These are phyloP conservation scores for Mobula hypostoma DNA, from an alignment of 2,113 vertebrate genomes.

Conservation along the genomic window DNA sequence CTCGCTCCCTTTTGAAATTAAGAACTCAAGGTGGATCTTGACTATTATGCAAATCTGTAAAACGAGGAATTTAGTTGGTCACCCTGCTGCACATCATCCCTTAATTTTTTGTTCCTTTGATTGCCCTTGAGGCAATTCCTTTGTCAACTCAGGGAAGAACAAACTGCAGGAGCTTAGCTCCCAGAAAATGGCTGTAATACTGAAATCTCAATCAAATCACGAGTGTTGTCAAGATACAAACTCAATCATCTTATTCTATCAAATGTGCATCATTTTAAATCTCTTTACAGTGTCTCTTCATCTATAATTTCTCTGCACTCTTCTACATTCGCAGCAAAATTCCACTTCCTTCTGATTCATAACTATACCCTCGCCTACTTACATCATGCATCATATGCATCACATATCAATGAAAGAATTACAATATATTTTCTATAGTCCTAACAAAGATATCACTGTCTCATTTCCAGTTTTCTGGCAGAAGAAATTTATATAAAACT, in stretches of 20 bases:
- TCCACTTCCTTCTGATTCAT: neutral
- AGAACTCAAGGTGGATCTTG: neutral
- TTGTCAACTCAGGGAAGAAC: neutral
- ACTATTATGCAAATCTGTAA: neutral
- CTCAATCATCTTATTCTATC: neutral
- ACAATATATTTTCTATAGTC: neutral
- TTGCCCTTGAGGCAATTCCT: neutral
- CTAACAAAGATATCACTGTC: neutral
- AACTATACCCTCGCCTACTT: neutral
- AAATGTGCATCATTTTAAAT: no score
- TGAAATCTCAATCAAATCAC: neutral
- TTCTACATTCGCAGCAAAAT: no score
- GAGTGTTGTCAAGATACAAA: neutral
- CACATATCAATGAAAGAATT: neutral
- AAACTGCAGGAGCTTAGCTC: neutral
- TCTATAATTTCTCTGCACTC: neutral
- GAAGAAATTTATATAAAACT: neutral
- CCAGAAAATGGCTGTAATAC: neutral
- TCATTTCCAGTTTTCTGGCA: neutral
- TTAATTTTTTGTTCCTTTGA: neutral
- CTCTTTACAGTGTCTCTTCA: neutral
- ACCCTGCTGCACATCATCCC: neutral
- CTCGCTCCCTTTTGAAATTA: neutral
- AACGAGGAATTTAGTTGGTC: no score
- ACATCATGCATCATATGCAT: neutral